These are phyloP conservation scores for Anthoptus insignis DNA, from an alignment of 2,888 invertebrate species.

Conservation along the genomic window DNA sequence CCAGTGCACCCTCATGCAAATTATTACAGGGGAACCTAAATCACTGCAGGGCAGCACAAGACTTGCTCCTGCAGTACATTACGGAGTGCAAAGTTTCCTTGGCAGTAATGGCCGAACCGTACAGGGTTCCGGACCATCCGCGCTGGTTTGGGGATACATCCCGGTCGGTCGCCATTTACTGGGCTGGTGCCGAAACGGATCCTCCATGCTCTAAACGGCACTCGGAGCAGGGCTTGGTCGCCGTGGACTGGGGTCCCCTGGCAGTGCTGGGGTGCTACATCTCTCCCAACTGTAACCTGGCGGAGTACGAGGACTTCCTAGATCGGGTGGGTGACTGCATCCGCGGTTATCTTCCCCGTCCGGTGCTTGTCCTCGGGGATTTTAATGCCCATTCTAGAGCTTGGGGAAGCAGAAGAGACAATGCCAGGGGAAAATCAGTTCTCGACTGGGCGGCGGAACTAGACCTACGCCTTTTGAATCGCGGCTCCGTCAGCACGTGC, in stretches of 20 bases:
- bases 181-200: not conserved
- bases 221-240: not conserved
- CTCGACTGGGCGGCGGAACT: too few species aligned
- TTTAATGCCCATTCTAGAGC: too few species aligned
- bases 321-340: not conserved
- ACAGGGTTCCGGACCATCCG: constrained; percentile 1
- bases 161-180: not conserved
- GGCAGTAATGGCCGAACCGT: constrained; percentile 16
- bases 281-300: not conserved
- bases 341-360: not conserved
- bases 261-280: not conserved
- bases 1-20: not conserved
- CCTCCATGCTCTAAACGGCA: not conserved
- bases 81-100: not conserved
- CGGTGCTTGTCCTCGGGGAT: not conserved
- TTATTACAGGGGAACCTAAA: constrained; percentile 2
- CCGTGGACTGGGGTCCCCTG: constrained; percentile 1
- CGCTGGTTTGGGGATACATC: constrained; percentile 3
- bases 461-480: too few species aligned
- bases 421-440: constrained; percentile 12
- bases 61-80: not conserved
- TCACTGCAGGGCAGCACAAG: constrained; percentile 8
- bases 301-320: constrained; percentile 1
- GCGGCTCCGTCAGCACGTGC: too few species aligned
- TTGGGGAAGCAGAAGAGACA: not conserved